phyloP scores from a whole-genome alignment of 1,140 invertebrate genomes.

The Yoshiicerus persimilis region DNA sequence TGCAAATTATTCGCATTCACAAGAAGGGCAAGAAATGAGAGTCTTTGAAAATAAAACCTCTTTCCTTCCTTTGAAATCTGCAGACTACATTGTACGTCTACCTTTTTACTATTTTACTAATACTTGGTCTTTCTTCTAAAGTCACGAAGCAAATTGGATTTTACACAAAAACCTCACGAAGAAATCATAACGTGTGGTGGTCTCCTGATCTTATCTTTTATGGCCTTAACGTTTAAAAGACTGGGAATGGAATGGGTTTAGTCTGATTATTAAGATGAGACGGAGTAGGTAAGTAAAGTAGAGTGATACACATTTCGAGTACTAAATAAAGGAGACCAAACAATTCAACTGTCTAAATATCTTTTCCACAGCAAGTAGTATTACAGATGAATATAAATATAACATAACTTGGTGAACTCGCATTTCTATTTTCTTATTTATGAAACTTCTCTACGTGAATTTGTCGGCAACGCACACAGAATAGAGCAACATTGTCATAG shows the following conservation, averaged over 20 bases:
- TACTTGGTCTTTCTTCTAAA: background rate
- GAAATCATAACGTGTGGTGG: background rate
- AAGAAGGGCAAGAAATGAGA: background rate
- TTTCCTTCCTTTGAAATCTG: background rate
- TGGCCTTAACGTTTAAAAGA: background rate
- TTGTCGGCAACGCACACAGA: background rate
- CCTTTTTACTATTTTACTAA: background rate
- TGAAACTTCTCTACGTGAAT: background rate
- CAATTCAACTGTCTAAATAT: background rate
- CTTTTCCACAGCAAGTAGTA: background rate
- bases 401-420: background rate
- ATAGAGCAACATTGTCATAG: background rate
- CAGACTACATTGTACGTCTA: background rate
- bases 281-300: background rate
- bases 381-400: background rate
- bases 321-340: background rate
- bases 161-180: background rate
- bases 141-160: conserved; percentile 14
- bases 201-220: background rate
- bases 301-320: background rate
- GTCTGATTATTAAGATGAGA: background rate
- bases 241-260: background rate
- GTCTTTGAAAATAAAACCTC: background rate
- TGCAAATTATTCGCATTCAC: background rate
- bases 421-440: background rate